Evolutionary conservation across 2,113 vertebrate species (phyloP).

Genomic region (Platysteira castanea): DNA sequence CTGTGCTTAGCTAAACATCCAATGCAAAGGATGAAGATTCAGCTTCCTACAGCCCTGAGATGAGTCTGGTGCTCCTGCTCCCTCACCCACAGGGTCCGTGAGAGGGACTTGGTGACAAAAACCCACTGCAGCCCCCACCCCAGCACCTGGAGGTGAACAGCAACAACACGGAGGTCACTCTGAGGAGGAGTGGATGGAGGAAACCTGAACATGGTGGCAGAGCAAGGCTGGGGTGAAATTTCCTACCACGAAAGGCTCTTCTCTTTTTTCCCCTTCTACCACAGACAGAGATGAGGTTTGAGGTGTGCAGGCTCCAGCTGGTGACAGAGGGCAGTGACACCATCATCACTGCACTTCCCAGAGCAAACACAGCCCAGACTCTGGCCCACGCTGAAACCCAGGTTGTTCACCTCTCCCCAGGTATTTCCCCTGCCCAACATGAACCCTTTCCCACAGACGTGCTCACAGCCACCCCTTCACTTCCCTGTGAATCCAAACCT

Average conservation of each 20-base stretch:
- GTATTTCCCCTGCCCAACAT: background rate
- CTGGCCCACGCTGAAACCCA: background rate
- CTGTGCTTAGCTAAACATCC: background rate
- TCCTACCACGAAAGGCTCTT: background rate
- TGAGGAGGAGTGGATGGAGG: background rate
- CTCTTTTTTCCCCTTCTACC: background rate
- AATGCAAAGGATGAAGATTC: background rate
- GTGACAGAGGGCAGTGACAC: background rate
- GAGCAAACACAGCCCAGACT: background rate
- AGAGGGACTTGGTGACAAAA: background rate
- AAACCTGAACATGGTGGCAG: background rate
- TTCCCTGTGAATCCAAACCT: background rate
- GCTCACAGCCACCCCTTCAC: background rate
- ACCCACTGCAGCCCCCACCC: background rate
- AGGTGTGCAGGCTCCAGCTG: background rate
- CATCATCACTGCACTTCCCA: rapidly evolving
- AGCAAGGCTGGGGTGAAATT: background rate
- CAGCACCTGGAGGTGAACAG: background rate
- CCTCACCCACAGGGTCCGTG: background rate
- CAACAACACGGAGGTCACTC: rapidly evolving
- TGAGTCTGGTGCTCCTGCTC: background rate
- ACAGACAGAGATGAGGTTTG: background rate
- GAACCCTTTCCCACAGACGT: background rate
- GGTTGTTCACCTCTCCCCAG: background rate
- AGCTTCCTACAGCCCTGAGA: background rate